Evolutionary conservation across 2,888 invertebrate genomes (phyloP), one percentile per base, ranked within the genome.

Genomic region (Timema podura): DNA sequence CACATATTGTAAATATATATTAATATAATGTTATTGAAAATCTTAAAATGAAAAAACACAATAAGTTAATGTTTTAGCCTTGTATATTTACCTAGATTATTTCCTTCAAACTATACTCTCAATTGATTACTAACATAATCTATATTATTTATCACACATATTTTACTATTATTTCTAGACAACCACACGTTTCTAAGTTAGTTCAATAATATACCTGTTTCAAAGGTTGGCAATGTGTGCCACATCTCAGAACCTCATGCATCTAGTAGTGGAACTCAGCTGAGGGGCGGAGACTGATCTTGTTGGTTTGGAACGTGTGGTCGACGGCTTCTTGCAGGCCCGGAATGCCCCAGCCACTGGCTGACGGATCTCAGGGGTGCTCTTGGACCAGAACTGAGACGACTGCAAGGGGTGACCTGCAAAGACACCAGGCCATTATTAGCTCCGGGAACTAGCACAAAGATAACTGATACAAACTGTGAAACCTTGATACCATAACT

Each of bases 341-440:
- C 9, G 11, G 30, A 45, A 30, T 16, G 61, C 9, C 11, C n/a
- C n/a, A 30, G 30, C 44, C 13, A 10, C 61, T 45, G 45, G 61
- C 61, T 44, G 9, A 45, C 61, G 61, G 10, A 44, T 45, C 61
- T 61, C 44, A 10, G 16, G 15, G 44, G 10, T 1, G 6, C 44
- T n/a, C 44, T 44, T 30, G 61, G 30, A 44, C 61, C 61, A 61
- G 61, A 61, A 61, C 9, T 45, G 15, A 30, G 61, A 61, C 6
- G 61, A 30, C 11, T 61, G 61, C 61, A 61, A 44, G 6, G 61
- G 61, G 61, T 61, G 61, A 5, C 16, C 61, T 61, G 61, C 61
- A 61, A 9, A 16, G 7, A 61, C 6, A 11, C 9, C 3, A 61
- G 13, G 45, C 44, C 61, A 6, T 44, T 11, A 61, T 6, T 11